Percentiles rank a stretch among this genome's conserved stretches.
phyloP scores from a whole-genome alignment of 2,113 vertebrate species.

The Verasper variegatus region DNA sequence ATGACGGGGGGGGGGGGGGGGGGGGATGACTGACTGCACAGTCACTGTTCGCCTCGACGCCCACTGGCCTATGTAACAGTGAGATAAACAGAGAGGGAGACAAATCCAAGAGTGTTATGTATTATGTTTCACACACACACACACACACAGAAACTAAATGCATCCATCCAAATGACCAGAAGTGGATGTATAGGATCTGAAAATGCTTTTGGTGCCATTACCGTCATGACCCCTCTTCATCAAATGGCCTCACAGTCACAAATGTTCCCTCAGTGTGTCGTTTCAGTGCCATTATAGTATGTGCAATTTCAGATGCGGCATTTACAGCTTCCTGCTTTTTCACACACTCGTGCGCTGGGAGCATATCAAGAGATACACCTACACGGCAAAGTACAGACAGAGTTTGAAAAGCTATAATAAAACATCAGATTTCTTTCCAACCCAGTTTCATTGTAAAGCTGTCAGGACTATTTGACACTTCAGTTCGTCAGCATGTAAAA shows the following conservation, averaged over 20 bases:
- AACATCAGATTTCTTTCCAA: too few species aligned
- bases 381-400: conserved; percentile 4
- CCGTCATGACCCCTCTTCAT: conserved; percentile 66
- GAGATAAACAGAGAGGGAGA: conserved; percentile 40
- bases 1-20: conserved; percentile 1
- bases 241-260: conserved; percentile 67
- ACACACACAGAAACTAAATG: conserved; percentile 16
- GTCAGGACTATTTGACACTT: not conserved
- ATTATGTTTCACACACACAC: conserved; percentile 4
- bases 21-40: conserved; percentile 30
- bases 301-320: conserved; percentile 54
- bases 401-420: not conserved
- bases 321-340: conserved; percentile 44
- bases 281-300: conserved; percentile 62
- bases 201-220: conserved; percentile 61
- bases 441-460: not conserved
- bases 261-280: conserved; percentile 64
- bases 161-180: conserved; percentile 43
- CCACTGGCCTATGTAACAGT: conserved; percentile 11
- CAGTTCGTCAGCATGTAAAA: not conserved
- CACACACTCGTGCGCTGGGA: not conserved
- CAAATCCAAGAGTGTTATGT: conserved; percentile 32
- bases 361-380: conserved; percentile 12
- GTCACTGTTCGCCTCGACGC: not conserved
- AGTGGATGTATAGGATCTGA: conserved; percentile 52